A percentile compares a stretch with the other conserved stretches of the same genome.
phyloP scores from a whole-genome alignment of 2,113 vertebrate species.

The Antennarius striatus region DNA sequence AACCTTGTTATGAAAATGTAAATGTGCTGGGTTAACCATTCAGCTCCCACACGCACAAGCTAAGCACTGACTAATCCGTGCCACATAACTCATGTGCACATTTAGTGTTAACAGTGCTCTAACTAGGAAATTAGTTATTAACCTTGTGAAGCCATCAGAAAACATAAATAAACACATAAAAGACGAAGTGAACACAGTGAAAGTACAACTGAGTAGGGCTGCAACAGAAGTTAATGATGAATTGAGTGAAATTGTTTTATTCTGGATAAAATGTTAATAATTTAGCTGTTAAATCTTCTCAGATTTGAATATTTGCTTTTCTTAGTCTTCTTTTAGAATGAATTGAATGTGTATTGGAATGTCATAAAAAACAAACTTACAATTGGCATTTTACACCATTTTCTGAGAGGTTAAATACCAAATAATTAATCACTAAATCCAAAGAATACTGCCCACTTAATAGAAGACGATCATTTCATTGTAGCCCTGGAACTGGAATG shows the following conservation, averaged over 20 bases:
- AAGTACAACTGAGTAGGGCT: no score
- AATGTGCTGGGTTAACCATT: conserved; percentile 14
- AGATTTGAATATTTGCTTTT: background rate
- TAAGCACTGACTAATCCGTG: conserved; percentile 5
- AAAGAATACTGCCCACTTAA: background rate
- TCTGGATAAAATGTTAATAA: background rate
- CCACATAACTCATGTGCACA: background rate
- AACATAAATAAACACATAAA: background rate
- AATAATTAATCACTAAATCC: background rate
- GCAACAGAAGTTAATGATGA: no score
- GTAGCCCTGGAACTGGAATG: no score
- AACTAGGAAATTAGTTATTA: background rate
- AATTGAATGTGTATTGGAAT: background rate
- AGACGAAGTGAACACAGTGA: background rate
- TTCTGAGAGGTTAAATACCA: background rate
- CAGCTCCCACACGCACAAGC: background rate
- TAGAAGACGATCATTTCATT: no score
- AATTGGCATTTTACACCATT: background rate
- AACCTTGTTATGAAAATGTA: conserved; percentile 28
- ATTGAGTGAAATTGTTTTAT: background rate
- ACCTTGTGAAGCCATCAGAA: background rate
- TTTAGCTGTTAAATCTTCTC: background rate
- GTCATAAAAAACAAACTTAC: background rate
- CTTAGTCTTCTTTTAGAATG: background rate
- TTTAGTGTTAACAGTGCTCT: background rate